Base-by-base conservation (phyloP, 2,113 vertebrate species). In the Struthio camelus region DNA sequence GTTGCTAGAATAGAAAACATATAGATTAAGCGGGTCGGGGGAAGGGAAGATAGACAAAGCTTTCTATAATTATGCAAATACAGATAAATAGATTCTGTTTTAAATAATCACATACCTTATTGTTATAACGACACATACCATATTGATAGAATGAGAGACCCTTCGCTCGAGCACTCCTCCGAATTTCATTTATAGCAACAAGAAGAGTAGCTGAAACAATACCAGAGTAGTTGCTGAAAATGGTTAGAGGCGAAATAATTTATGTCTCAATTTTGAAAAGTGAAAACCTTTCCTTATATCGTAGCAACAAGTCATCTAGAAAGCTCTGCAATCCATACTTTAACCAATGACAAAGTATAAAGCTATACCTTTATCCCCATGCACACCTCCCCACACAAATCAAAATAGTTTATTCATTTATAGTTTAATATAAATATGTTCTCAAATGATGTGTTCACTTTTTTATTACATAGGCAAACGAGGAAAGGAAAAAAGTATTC, bases 131-230 rank as follows among this genome's bases (percentile, higher is more conserved):
- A 88, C 46, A 98, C 98, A 48, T 98, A 99, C 99, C 99, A 87
- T 99, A 99, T 66, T 99, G 99, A 94, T 99, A 99, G 98, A 99
- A 99, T 22, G 99, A 98, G 53, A 99, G 23, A 64, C 98, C 98
- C 34, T 99, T 98, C 72, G 98, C 96, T 59, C 77, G 98, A 85
- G 99, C 98, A 79, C 99, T 99, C 97, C 98, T 99, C 93, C 98
- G 99, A 92, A 99, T 99, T 98, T 99, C 99, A 97, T 99, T 99
- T 96, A 99, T 85, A 82, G 99, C 99, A 87, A 99, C 99, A 64
- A 99, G 98, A 89, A 99, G 98, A 8, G 99, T 99, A 94, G 99
- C 99, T 99, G 97, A 96, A 98, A 97, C 82, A 96, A 91, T 89
- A 96, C 42, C n/a, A 94, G 80, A 87, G 40, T 9, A 91, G 44